Base-by-base conservation (phyloP, 2,888 invertebrate species). In the Eurytoma adleriae region DNA sequence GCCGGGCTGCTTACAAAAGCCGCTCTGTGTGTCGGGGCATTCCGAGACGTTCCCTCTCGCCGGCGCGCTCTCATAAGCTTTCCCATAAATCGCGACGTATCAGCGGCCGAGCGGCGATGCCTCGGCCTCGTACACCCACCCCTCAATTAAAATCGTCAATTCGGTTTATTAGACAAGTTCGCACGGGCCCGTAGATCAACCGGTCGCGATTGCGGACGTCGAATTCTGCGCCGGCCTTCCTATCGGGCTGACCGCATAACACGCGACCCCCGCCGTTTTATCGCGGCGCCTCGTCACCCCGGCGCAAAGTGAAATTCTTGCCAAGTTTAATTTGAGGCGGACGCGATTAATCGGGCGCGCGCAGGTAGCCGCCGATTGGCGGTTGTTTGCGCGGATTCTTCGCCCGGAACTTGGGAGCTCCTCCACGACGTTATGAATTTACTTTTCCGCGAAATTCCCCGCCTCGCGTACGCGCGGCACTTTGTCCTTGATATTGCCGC, bases 281-380 rank as follows among this genome's bases (percentile, higher is more conserved):
- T 77, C 70, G 70, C 56, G 64, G 70, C 70, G 18, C 18, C 70
- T 57, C 59, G 79, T 59, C 78, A 48, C 16, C 20, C 30, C 18
- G 52, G 24, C 27, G 62, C 73, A 72, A 78, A 82, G 80, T 82
- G 80, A 80, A 82, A 82, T 82, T 80, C 82, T 82, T 82, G 78
- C 68, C 24, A 73, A 80, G 72, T 82, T 80, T 64, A 69, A 80
- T 80, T 80, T 80, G 75, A 82, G 78, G 20, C 24, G 62, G 61
- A 69, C 73, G 78, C 48, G 68, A 79, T 82, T 82, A 82, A 74
- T 82, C 68, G 52, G 50, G 54, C n/a, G 27, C 2, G 7, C 27
- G 18, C 18, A n/a, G 54, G 40, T 50, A 24, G 57, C 48, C 16
- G 54, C 27, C 59, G 67, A 78, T 72, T 67, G 5, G 50, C 66